phyloP scores from a whole-genome alignment of 1,140 invertebrate species.

The Zaprionus camerounensis region DNA sequence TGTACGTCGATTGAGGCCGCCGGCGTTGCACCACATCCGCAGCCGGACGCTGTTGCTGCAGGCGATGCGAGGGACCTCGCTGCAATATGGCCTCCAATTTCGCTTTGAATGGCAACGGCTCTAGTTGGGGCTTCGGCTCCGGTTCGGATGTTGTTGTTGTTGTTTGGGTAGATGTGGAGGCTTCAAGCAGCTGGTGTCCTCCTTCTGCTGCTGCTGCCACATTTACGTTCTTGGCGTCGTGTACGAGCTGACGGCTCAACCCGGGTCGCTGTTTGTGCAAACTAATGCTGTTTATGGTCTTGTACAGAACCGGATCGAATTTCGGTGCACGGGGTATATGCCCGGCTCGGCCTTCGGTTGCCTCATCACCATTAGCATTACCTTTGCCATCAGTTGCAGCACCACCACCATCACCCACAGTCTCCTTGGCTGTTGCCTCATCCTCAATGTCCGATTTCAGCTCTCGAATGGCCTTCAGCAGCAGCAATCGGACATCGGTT shows the following conservation, averaged over 20 bases:
- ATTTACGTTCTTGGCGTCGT: constrained; percentile 62
- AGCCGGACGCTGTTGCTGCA: constrained; percentile 70
- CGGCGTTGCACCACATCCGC: constrained; percentile 53
- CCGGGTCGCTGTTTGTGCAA: constrained; percentile 77
- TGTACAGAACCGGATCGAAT: constrained; percentile 82
- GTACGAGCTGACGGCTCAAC: constrained; percentile 62
- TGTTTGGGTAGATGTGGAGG: constrained; percentile 8
- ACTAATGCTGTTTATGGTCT: constrained; percentile 79
- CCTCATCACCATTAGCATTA: constrained; percentile 50
- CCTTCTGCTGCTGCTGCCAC: constrained; percentile 10
- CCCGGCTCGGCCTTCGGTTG: constrained; percentile 3
- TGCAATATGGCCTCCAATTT: constrained; percentile 82
- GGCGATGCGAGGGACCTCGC: constrained; percentile 77
- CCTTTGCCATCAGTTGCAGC: constrained; percentile 13
- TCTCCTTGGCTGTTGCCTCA: neutral
- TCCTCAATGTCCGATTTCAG: constrained; percentile 56
- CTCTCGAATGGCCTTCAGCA: constrained; percentile 73
- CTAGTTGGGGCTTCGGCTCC: constrained; percentile 17
- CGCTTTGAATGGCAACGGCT: constrained; percentile 73
- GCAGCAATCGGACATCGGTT: constrained; percentile 70
- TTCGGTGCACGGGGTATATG: constrained; percentile 77
- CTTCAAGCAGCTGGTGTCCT: neutral
- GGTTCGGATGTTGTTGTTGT: constrained; percentile 6
- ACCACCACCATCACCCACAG: neutral
- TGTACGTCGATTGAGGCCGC: constrained; percentile 65